Conservation (phyloP, 2,797 vertebrate genomes). For the Pygocentrus nattereri region DNA sequence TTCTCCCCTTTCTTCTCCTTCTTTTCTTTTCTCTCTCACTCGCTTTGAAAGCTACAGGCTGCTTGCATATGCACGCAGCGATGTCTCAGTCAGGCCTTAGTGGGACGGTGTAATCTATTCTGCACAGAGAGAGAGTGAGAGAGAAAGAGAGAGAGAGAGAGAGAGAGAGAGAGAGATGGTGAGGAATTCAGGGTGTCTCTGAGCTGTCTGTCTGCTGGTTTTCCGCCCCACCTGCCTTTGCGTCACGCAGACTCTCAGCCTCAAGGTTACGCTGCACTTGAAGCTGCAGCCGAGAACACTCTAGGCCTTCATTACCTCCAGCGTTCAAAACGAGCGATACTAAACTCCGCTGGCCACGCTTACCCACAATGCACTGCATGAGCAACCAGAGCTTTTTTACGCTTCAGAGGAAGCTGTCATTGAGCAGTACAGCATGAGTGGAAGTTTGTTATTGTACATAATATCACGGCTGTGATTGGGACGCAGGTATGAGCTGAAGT, state of each 20-base stretch:
- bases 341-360: background rate
- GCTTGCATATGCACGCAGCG: conserved; percentile 52
- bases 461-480: too few relatives aligned
- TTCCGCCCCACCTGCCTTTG: conserved; percentile 37
- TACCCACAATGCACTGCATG: background rate
- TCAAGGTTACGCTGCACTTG: conserved; percentile 42
- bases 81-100: conserved; percentile 52
- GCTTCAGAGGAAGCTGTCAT: too few relatives aligned
- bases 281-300: background rate
- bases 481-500: too few relatives aligned
- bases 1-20: conserved; percentile 5
- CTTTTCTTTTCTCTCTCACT: background rate
- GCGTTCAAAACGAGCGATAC: background rate
- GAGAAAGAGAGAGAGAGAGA: conserved; percentile 34
- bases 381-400: background rate
- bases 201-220: conserved; percentile 14
- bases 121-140: conserved; percentile 41
- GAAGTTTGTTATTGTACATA: too few relatives aligned
- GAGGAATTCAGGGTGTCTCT: conserved; percentile 8
- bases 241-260: conserved; percentile 32
- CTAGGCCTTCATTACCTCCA: conserved; percentile 11
- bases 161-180: conserved; percentile 28
- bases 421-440: too few relatives aligned
- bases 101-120: conserved; percentile 49
- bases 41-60: conserved; percentile 43